Conservation (phyloP, 2,888 invertebrate genomes). For the Cephus nigrinus region DNA sequence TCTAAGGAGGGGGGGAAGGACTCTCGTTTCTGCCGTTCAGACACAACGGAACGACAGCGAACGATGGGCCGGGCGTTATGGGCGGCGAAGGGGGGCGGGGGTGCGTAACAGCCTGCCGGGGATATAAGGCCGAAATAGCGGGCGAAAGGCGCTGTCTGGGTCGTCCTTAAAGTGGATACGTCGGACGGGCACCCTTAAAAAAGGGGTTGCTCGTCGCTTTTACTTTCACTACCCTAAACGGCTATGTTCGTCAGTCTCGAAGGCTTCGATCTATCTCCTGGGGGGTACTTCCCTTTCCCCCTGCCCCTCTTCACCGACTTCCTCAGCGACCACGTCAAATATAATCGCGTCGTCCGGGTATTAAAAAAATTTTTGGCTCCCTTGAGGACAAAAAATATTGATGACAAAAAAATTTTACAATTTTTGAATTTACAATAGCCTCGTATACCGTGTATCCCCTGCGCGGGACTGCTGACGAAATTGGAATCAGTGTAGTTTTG, state of each 20-base stretch:
- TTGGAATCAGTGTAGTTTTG: not conserved
- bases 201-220: conserved; percentile 1
- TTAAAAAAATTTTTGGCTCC: not conserved
- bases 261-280: conserved; percentile 30
- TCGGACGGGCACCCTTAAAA: conserved; percentile 25
- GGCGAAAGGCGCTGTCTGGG: conserved; percentile 43
- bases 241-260: not conserved
- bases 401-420: not conserved
- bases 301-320: conserved; percentile 22
- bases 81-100: not conserved
- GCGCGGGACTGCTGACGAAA: not conserved
- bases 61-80: not conserved
- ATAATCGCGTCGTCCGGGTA: not conserved
- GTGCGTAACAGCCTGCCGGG: conserved; percentile 9
- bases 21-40: conserved; percentile 24
- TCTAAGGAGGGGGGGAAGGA: conserved; percentile 15
- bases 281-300: conserved; percentile 40
- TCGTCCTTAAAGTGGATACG: conserved; percentile 49
- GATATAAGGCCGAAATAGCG: conserved; percentile 27
- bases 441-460: not conserved
- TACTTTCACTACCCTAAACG: not conserved
- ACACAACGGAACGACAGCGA: not conserved
- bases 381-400: not conserved
- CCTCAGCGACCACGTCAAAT: not conserved
- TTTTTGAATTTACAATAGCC: not conserved